Conservation (phyloP, 2,797 vertebrate species). For the Ciconia nigra region DNA sequence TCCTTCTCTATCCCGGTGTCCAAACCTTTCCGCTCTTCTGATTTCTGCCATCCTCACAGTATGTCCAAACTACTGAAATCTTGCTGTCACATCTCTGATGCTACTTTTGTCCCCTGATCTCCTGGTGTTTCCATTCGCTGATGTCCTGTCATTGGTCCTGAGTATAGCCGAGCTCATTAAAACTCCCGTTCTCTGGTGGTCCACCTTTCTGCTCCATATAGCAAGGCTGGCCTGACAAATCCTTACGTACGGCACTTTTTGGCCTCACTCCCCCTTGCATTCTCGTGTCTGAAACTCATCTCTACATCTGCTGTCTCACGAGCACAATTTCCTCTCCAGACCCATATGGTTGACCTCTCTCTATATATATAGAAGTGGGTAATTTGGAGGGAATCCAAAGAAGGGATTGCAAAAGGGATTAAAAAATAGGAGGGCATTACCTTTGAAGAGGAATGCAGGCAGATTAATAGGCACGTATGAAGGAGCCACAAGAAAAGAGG, state of each 20-base stretch:
- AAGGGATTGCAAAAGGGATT: not conserved
- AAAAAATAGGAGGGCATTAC: not conserved
- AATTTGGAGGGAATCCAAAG: slow-evolving; percentile 12
- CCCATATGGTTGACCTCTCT: not conserved
- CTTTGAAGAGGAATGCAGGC: not conserved
- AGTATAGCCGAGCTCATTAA: not conserved
- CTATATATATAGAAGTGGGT: not conserved
- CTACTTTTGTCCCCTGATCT: not conserved
- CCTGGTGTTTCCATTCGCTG: not conserved
- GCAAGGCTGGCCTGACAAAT: not conserved
- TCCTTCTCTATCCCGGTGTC: not conserved
- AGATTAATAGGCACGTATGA: not conserved
- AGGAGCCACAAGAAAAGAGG: not conserved
- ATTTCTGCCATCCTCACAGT: not conserved
- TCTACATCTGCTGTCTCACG: not conserved
- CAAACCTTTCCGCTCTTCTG: not conserved
- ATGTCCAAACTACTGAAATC: not conserved
- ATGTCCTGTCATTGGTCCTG: not conserved
- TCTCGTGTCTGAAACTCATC: not conserved
- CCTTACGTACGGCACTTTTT: not conserved
- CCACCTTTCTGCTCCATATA: not conserved
- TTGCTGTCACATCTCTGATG: not conserved
- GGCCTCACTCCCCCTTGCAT: not conserved
- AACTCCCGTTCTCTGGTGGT: not conserved
- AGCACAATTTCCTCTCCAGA: slow-evolving; percentile 30